phyloP scores from a whole-genome alignment of 92 coral and sea anemone species.

The Virgularia gustaviana region DNA sequence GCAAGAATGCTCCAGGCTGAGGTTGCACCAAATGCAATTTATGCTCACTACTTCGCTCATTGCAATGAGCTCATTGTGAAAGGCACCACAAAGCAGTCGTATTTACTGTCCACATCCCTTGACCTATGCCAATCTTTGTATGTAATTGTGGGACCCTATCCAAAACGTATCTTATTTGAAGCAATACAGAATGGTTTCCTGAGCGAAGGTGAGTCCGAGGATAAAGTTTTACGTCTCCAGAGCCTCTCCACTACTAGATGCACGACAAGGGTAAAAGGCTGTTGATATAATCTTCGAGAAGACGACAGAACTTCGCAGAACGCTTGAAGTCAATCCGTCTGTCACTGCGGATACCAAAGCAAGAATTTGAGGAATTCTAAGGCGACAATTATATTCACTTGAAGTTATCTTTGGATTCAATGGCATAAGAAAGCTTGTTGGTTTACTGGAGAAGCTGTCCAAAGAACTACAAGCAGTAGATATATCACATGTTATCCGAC shows the following conservation, averaged over 20 bases:
- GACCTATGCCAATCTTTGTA: background rate
- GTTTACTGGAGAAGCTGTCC: constrained; percentile 8
- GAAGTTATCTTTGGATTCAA: constrained; percentile 9
- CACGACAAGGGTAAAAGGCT: constrained; percentile 3
- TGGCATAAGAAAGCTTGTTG: constrained; percentile 31
- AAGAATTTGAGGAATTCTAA: constrained; percentile 12
- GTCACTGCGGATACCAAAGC: constrained; percentile 24
- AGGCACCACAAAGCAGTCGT: constrained; percentile 19
- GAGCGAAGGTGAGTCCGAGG: background rate
- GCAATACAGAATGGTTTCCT: constrained; percentile 6
- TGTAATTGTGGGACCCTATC: constrained; percentile 9
- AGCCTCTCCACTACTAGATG: constrained; percentile 22
- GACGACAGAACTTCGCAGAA: background rate
- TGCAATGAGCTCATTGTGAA: constrained; percentile 21
- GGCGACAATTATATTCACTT: constrained; percentile 12
- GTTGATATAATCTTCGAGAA: background rate
- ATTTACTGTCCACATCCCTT: background rate
- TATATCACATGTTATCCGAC: constrained; percentile 9
- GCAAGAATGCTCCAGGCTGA: constrained; percentile 12
- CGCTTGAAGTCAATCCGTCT: constrained; percentile 10
- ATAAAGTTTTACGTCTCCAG: constrained; percentile 13
- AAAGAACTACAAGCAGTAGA: constrained; percentile 22
- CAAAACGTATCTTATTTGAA: constrained; percentile 23
- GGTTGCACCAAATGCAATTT: constrained; percentile 20
- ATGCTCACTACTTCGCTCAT: constrained; percentile 22